A percentile compares a stretch with the other conserved stretches of the same genome.
These are phyloP conservation scores for Sus cebifrons DNA, from an alignment of 2,797 vertebrate species.

Conservation along the genomic window DNA sequence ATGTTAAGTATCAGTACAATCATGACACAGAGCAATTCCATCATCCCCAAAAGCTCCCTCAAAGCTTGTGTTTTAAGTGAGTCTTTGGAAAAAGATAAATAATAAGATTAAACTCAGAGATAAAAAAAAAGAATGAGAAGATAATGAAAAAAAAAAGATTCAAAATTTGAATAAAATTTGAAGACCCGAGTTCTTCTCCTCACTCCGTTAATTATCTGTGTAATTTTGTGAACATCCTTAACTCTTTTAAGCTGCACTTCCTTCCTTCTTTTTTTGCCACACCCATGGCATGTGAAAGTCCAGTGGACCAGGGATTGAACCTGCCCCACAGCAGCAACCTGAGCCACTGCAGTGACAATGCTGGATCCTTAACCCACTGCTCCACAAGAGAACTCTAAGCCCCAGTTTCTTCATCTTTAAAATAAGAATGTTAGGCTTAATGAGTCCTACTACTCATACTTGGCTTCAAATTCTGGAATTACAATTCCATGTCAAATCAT, in stretches of 20 bases:
- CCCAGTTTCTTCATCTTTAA: not conserved
- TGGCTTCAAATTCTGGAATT: slow-evolving; percentile 9
- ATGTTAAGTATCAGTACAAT: not conserved
- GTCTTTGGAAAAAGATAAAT: slow-evolving; percentile 46
- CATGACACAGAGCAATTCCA: not conserved
- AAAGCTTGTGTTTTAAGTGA: slow-evolving; percentile 26
- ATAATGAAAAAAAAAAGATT: not conserved
- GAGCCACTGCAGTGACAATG: too few species aligned
- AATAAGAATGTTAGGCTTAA: not conserved
- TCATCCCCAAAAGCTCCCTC: not conserved
- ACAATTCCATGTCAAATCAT: not conserved
- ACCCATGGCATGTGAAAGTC: too few species aligned
- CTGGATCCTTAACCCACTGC: too few species aligned
- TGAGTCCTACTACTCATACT: not conserved
- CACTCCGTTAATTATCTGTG: not conserved
- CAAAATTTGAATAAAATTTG: slow-evolving; percentile 23
- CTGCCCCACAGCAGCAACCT: too few species aligned
- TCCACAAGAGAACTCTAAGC: too few species aligned
- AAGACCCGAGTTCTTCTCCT: slow-evolving; percentile 24
- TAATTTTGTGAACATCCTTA: not conserved
- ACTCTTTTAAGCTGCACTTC: not conserved
- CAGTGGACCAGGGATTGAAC: too few species aligned
- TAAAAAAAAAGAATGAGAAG: not conserved
- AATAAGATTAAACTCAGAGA: slow-evolving; percentile 16
- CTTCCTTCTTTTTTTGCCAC: not conserved